These are phyloP conservation scores for Eupithecia subumbrata DNA, from an alignment of 2,888 invertebrate species.

Conservation along the genomic window DNA sequence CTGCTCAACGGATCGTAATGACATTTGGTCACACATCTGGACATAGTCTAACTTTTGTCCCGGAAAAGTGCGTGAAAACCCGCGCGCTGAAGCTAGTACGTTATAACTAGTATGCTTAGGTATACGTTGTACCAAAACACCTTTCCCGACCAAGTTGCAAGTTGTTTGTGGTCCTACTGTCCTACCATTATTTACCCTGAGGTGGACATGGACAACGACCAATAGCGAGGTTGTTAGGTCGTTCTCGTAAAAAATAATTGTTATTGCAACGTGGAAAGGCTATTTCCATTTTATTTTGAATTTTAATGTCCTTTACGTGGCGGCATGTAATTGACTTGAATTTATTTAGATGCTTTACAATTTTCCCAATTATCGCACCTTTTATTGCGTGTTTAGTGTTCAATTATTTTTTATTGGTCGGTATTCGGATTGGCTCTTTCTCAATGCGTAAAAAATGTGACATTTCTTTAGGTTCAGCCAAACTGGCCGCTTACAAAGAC, in stretches of 20 bases:
- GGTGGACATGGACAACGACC: slow-evolving; percentile 15
- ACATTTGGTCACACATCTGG: too few relatives aligned
- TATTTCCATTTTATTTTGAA: slow-evolving; percentile 44
- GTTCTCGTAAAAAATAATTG: slow-evolving; percentile 54
- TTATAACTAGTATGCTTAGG: too few relatives aligned
- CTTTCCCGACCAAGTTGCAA: background rate
- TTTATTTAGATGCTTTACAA: slow-evolving; percentile 37
- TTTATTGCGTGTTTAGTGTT: slow-evolving; percentile 26
- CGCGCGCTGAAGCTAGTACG: too few relatives aligned
- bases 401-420: slow-evolving; percentile 24
- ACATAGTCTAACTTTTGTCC: too few relatives aligned
- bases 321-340: slow-evolving; percentile 42
- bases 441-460: background rate
- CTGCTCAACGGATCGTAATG: background rate
- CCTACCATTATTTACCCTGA: slow-evolving; percentile 13
- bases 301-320: slow-evolving; percentile 43
- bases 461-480: background rate
- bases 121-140: background rate
- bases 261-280: slow-evolving; percentile 45
- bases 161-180: background rate
- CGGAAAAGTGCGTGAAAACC: too few relatives aligned
- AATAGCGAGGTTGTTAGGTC: slow-evolving; percentile 20
- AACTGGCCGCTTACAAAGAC: background rate
- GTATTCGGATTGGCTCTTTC: slow-evolving; percentile 10
- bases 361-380: slow-evolving; percentile 30